Evolutionary conservation across 2,888 invertebrate genomes (phyloP), one percentile per base, ranked within the genome.

Genomic region (Dynastes grantii): DNA sequence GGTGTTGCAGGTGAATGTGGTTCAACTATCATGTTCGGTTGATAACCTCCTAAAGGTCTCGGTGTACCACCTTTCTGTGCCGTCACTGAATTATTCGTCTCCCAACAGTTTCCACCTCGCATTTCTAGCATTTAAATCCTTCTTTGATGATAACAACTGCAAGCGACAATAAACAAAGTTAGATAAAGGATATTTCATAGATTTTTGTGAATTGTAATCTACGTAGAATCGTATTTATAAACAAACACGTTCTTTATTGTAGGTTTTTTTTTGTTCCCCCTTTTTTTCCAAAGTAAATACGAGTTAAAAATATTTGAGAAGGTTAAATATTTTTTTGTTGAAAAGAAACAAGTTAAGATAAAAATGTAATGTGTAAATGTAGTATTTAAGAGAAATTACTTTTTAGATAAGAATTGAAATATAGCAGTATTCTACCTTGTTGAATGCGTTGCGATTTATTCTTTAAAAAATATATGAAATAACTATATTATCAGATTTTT

Each of bases 1-100:
- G 86, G 85, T 4, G 85, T 81, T 37, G 85, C 85, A 11, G 87
- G 87, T 5, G 87, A 86, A 45, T 85, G 84, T 3, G 86, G 85
- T 77, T 85, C 86, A 84, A 85, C 84, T 76, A 85, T 83, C 81
- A 84, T 82, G 79, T 84, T 83, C 16, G 83, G 82, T 79, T 85
- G 85, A 79, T 84, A 84, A 70, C 85, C 86, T 51, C 85, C 85
- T 40, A 84, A 79, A 61, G 85, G 84, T 70, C 84, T 84, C 16
- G 82, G 83, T 76, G 53, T 11, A 29, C 80, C 78, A 40, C 84
- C 84, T 78, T 85, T 84, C 82, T 85, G 86, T 11, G 86, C 80
- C 22, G 86, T 58, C 8, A 58, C 83, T 5, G 87, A 85, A 80
- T 83, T 84, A 22, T 22, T 68, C 3, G 51, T 68, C n/a, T 68